Evolutionary conservation across 1,140 invertebrate species (phyloP), one percentile per base, ranked within the genome.

Genomic region (Drosophila tropicalis): DNA sequence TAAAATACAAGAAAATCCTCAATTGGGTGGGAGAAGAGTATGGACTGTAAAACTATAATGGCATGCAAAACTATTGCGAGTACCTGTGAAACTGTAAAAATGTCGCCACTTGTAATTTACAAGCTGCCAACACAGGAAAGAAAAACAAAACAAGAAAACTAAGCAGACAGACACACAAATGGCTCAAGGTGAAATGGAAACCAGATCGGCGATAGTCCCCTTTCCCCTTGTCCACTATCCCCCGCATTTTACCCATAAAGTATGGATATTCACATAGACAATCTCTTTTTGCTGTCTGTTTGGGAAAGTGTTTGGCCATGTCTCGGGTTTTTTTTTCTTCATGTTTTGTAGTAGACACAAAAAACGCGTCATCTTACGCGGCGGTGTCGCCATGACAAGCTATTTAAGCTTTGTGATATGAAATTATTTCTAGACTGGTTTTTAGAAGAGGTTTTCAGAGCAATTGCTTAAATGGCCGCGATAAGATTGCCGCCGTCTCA

Each of bases 181-280:
- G 17, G n/a, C 29, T 57, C 55, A 57, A 57, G 55, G 55, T 57
- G 55, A 57, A 57, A 57, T 57, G 55, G 55, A 57, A 57, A 57
- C 55, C 55, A 57, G 55, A 57, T 57, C 55, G 44, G 44, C 29
- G 3, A 29, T 51, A 22, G 7, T 0, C 19, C 2, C 15, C 55
- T 17, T 1, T 1, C 32, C 3, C 15, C 32, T 36, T 7, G 10
- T 32, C 29, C 12, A 9, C 17, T 17, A 17, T 2, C 17, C 2
- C 17, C 44, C 15, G 44, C 15, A 36, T 36, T 36, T 10, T 9
- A 9, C 34, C 34, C 29, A 29, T 29, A 29, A 29, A 29, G 34
- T 36, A 1, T 36, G 34, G 34, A 36, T 39, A 39, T 39, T 12
- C 19, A 51, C 17, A 51, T 9, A 51, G 17, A 51, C 44, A 51